These are phyloP conservation scores for Anagrus nilaparvatae DNA, from an alignment of 1,140 invertebrate genomes.

Conservation along the genomic window DNA sequence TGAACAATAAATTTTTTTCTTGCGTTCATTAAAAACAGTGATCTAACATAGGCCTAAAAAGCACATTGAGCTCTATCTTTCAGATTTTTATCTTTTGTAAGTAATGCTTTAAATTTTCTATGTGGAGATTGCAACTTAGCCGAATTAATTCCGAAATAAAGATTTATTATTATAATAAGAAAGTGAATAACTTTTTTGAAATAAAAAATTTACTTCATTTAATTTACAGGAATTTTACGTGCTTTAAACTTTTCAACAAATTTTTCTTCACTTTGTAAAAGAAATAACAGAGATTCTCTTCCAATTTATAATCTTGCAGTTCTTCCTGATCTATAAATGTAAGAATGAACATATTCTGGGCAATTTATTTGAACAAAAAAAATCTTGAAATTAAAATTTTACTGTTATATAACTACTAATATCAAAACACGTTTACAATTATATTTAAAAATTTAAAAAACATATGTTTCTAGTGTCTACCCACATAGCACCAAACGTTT, in stretches of 20 bases:
- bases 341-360: slow-evolving; percentile 90
- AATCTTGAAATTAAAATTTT: slow-evolving; percentile 52
- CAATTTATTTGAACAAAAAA: slow-evolving; percentile 97
- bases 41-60: slow-evolving; percentile 80
- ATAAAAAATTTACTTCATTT: slow-evolving; percentile 53
- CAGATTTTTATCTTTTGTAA: slow-evolving; percentile 65
- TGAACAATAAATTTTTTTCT: slow-evolving; percentile 83
- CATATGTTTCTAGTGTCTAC: too few species aligned
- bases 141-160: slow-evolving; percentile 53
- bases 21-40: slow-evolving; percentile 82
- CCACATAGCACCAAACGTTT: too few species aligned
- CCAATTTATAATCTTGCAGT: slow-evolving; percentile 78
- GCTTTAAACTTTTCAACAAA: slow-evolving; percentile 66
- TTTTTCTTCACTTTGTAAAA: slow-evolving; percentile 74
- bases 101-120: slow-evolving; percentile 71
- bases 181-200: not conserved
- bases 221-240: slow-evolving; percentile 77
- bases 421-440: slow-evolving; percentile 2
- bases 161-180: slow-evolving; percentile 8
- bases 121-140: slow-evolving; percentile 68
- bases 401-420: slow-evolving; percentile 1
- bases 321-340: slow-evolving; percentile 94
- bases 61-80: slow-evolving; percentile 83
- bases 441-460: not conserved
- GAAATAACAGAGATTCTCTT: slow-evolving; percentile 79